These are phyloP conservation scores for Emydura subglobosa DNA, from an alignment of 2,113 vertebrate genomes.

Conservation along the genomic window DNA sequence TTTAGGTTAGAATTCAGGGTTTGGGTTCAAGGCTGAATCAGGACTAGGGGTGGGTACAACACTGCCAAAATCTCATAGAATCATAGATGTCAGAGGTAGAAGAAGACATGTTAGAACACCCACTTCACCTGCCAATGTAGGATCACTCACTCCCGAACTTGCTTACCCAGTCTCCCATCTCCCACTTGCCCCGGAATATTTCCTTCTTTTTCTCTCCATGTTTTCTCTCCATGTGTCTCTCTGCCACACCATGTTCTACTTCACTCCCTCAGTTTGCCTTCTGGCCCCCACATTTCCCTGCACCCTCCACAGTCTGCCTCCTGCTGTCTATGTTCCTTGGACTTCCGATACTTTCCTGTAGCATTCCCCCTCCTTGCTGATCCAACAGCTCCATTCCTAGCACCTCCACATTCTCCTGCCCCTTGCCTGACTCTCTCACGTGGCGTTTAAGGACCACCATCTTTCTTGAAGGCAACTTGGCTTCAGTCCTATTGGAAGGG, in stretches of 20 bases:
- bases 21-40: neutral
- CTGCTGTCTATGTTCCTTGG: neutral
- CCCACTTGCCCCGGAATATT: neutral
- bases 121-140: rapidly evolving
- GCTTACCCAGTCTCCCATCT: neutral
- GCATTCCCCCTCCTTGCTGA: neutral
- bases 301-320: neutral
- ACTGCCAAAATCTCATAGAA: neutral
- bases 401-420: neutral
- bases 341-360: neutral
- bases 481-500: neutral
- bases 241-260: neutral
- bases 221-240: neutral
- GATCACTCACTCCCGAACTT: neutral
- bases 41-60: neutral
- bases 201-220: neutral
- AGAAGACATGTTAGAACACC: neutral
- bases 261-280: neutral
- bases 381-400: neutral
- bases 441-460: neutral
- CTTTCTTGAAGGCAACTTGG: neutral
- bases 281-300: neutral
- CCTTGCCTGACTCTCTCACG: neutral
- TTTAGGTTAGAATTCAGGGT: rapidly evolving
- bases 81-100: neutral